Conservation (phyloP, 2,797 vertebrate species). For the Myioborus melanocephalus region DNA sequence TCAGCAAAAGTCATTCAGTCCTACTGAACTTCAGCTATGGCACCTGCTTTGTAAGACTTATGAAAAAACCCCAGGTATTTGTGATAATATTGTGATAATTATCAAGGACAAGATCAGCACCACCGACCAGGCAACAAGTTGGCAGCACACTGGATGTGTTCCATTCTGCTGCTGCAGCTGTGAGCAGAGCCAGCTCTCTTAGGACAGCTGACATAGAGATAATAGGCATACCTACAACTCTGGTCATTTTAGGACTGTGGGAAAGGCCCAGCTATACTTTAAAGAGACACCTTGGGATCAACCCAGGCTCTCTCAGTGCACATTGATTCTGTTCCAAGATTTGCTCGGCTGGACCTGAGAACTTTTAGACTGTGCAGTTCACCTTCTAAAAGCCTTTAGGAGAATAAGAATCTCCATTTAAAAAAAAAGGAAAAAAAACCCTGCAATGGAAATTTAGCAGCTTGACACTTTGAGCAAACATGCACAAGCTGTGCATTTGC, state of each 20-base stretch:
- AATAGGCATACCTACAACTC: not conserved
- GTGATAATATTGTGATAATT: not conserved
- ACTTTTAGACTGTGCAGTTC: not conserved
- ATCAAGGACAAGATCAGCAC: not conserved
- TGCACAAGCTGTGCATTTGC: not conserved
- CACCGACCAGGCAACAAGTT: not conserved
- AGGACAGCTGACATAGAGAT: not conserved
- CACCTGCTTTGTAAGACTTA: not conserved
- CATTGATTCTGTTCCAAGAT: not conserved
- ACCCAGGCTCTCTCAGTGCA: not conserved
- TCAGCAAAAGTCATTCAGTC: not conserved
- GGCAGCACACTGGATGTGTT: not conserved
- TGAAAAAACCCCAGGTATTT: rapidly evolving
- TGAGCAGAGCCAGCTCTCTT: not conserved
- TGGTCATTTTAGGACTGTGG: not conserved
- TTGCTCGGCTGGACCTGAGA: not conserved
- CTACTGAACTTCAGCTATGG: not conserved
- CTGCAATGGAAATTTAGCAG: not conserved
- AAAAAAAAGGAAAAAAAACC: not conserved
- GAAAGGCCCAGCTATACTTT: not conserved
- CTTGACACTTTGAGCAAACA: not conserved
- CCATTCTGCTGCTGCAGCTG: not conserved
- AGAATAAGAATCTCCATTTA: not conserved
- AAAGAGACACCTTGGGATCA: not conserved
- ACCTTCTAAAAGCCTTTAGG: not conserved